phyloP scores from a whole-genome alignment of 1,140 invertebrate genomes.

The Aphis gossypii region DNA sequence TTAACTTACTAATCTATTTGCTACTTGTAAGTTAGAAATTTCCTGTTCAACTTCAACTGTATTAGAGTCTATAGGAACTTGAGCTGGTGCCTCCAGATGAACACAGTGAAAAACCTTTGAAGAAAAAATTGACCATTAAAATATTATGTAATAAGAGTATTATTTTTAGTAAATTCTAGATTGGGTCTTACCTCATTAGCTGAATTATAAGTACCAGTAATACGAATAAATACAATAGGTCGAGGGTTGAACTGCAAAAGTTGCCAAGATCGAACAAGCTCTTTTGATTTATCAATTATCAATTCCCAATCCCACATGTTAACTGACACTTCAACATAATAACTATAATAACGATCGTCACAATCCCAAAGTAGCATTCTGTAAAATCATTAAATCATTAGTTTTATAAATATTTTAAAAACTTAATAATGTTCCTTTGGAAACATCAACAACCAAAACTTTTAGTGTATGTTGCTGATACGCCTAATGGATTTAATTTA shows the following conservation, averaged over 20 bases:
- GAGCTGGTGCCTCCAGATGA: conserved; percentile 93
- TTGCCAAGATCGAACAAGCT: conserved; percentile 90
- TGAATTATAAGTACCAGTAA: conserved; percentile 95
- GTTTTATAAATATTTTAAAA: background rate
- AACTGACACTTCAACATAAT: conserved; percentile 94
- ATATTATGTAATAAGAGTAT: background rate
- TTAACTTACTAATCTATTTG: conserved; percentile 19
- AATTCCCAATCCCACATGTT: conserved; percentile 90
- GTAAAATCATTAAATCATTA: conserved; percentile 52
- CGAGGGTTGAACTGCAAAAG: conserved; percentile 80
- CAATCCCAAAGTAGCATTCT: conserved; percentile 96
- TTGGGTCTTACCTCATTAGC: conserved; percentile 82
- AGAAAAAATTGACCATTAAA: conserved; percentile 57
- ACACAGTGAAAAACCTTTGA: conserved; percentile 94
- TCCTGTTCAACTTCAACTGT: conserved; percentile 17
- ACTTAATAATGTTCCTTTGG: conserved; percentile 22
- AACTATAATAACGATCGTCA: conserved; percentile 94
- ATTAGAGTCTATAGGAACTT: conserved; percentile 61
- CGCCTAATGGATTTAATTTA: conserved; percentile 39
- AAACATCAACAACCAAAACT: conserved; percentile 46
- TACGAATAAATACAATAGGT: conserved; percentile 91
- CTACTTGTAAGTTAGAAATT: conserved; percentile 36
- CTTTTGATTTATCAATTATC: conserved; percentile 79
- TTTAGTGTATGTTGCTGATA: conserved; percentile 42
- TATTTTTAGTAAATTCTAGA: background rate